phyloP scores from a whole-genome alignment of 2,888 invertebrate species.

The Drosophila anomalata region DNA sequence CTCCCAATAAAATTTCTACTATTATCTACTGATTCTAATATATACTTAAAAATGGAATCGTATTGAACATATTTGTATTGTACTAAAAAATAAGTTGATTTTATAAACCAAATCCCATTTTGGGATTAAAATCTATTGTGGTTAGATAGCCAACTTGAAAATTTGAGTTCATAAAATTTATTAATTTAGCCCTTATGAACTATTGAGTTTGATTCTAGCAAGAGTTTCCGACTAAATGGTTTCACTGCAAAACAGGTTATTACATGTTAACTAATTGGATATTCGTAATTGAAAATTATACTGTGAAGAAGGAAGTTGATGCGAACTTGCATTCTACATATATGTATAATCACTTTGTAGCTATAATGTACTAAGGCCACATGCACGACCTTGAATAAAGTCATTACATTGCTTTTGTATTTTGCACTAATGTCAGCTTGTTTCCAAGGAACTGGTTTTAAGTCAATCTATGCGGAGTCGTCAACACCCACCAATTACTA shows the following conservation, averaged over 20 bases:
- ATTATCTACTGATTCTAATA: no score
- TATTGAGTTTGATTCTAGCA: background rate
- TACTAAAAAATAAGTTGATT: no score
- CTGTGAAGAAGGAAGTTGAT: background rate
- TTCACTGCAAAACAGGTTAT: background rate
- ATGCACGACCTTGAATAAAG: background rate
- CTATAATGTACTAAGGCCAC: background rate
- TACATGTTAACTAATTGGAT: background rate
- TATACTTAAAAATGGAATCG: no score
- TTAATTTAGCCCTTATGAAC: no score
- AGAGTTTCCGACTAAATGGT: background rate
- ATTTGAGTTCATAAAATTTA: no score
- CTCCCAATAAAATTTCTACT: no score
- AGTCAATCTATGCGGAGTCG: background rate
- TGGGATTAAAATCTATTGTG: no score
- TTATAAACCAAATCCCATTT: no score
- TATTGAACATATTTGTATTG: no score
- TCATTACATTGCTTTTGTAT: background rate
- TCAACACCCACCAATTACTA: background rate
- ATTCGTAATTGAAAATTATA: background rate
- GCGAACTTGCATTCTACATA: background rate
- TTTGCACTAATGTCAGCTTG: background rate
- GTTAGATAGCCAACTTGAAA: no score
- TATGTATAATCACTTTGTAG: background rate
- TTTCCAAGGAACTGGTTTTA: background rate